A percentile compares a stretch with the other conserved stretches of the same genome.
Evolutionary conservation across 2,888 invertebrate genomes (phyloP).

Genomic region (Eupithecia tripunctaria): DNA sequence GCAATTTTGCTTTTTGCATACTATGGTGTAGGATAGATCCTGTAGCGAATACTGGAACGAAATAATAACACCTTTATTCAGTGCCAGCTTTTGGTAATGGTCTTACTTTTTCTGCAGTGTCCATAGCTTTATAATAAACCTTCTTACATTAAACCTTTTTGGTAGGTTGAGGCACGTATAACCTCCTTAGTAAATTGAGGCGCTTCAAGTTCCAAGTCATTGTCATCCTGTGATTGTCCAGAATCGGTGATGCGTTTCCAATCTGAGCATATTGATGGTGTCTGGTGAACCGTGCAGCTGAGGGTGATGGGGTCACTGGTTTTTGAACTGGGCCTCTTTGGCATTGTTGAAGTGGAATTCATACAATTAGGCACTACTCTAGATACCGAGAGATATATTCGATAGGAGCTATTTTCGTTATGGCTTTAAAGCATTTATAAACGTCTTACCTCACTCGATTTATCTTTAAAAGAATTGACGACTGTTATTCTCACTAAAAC

Average conservation of each 20-base stretch:
- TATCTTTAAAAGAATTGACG: too few species aligned
- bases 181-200: neutral
- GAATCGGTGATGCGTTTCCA: slow-evolving; percentile 43
- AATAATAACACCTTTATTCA: neutral
- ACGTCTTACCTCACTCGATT: neutral
- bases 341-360: neutral
- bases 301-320: slow-evolving; percentile 22
- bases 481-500: too few species aligned
- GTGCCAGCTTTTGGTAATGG: neutral
- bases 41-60: neutral
- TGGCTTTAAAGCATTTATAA: neutral
- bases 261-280: slow-evolving; percentile 41
- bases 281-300: slow-evolving; percentile 27
- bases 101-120: neutral
- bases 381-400: neutral
- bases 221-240: slow-evolving; percentile 49
- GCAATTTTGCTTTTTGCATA: neutral
- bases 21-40: neutral
- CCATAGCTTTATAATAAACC: neutral
- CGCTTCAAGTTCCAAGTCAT: slow-evolving; percentile 2
- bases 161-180: neutral
- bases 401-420: too few species aligned
- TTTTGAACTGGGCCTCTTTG: slow-evolving; percentile 4
- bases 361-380: neutral
- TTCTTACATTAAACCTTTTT: neutral